Evolutionary conservation across 2,888 invertebrate species (phyloP).

Genomic region (Eurytoma californica): DNA sequence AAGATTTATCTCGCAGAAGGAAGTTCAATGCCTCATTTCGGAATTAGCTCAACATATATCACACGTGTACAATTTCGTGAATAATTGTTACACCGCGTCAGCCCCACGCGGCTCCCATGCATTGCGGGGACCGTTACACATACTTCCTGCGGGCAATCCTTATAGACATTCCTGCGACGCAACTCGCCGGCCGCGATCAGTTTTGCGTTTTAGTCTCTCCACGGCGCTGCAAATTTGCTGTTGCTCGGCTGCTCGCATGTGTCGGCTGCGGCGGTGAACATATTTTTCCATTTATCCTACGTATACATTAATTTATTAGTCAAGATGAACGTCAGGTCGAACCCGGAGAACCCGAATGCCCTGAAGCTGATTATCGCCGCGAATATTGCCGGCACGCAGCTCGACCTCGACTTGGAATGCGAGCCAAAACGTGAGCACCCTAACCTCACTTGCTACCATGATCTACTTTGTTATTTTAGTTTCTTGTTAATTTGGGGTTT

Average conservation of each 20-base stretch:
- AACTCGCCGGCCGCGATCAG: background rate
- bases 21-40: no score
- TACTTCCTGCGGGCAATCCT: no score
- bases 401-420: conserved; percentile 78
- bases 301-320: conserved; percentile 44
- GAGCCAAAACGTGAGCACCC: conserved; percentile 79
- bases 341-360: conserved; percentile 86
- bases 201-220: background rate
- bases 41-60: background rate
- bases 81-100: no score
- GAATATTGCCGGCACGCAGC: conserved; percentile 79
- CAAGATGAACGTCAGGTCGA: conserved; percentile 84
- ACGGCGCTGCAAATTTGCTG: background rate
- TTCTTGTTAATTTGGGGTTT: background rate
- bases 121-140: background rate
- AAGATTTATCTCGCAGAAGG: no score
- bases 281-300: conserved; percentile 46
- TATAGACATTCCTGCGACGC: no score
- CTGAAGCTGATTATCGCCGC: conserved; percentile 85
- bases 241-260: conserved; percentile 28
- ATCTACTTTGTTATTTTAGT: background rate
- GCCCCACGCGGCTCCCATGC: background rate
- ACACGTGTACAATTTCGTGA: background rate
- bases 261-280: conserved; percentile 20
- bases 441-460: conserved; percentile 38